Evolutionary conservation across 2,797 vertebrate species (phyloP), one percentile per base, ranked within the genome.

Genomic region (Poecilia velifera): DNA sequence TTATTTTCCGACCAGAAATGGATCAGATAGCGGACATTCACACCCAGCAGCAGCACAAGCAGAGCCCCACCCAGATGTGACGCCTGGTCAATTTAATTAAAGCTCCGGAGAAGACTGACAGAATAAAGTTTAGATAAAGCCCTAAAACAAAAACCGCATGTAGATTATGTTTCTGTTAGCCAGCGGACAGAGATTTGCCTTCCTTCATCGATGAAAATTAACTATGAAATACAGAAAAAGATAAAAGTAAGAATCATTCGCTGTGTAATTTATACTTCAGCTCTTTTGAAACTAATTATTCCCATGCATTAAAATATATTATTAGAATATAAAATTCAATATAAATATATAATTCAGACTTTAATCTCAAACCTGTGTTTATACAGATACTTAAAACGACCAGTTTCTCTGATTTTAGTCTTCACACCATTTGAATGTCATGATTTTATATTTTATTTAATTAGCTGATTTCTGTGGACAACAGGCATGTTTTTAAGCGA

Each of bases 11-110:
- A 75, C 6, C 16, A 20, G 2, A 2, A 16, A 4, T 2, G 8
- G 46, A 6, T 2, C 7, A 1, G 20, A 46, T 62, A n/a, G 45
- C 31, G 9, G 16, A 36, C 2, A n/a, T 78, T 55, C 25, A 41
- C 43, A 41, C 47, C 78, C 74, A 12, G 62, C 34, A 46, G 45
- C 45, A 49, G 9, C 55, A 39, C 13, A 45, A 14, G 55, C 10
- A 8, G 31, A 64, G 22, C 57, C 57, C 79, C 76, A 75, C 85
- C 83, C 85, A 43, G 3, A 59, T 79, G 49, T 53, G 49, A 73
- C 49, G 72, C 34, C 47, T 9, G 14, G 28, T 16, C 3, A 12
- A 14, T 31, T 55, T 28, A 59, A 59, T 28, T 28, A 12, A 16
- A 34, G 59, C 59, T 8, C 6, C 59, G 59, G 13, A 31, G 14